Conservation (phyloP, 2,113 vertebrate genomes). For the Sinocyclocheilus grahami region DNA sequence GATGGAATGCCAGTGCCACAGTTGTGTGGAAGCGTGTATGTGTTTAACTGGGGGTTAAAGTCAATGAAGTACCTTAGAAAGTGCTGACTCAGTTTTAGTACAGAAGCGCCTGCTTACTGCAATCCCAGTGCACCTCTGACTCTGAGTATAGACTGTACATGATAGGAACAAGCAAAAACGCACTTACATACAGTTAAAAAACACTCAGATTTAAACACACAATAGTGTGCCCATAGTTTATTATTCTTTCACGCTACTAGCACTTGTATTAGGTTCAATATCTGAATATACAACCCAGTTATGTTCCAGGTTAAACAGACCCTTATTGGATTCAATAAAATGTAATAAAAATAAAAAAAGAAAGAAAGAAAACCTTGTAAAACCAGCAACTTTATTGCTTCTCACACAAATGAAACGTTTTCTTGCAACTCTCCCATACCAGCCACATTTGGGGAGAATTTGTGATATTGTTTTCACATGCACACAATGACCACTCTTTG, state of each 20-base stretch:
- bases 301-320: not conserved
- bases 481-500: no score
- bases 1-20: slow-evolving; percentile 23
- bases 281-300: not conserved
- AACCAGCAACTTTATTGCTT: no score
- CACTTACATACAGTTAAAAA: not conserved
- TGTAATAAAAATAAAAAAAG: no score
- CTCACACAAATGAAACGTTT: no score
- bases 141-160: not conserved
- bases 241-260: not conserved
- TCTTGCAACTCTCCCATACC: no score
- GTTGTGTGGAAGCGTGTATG: slow-evolving; percentile 34
- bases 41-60: slow-evolving; percentile 27
- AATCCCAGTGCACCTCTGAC: not conserved
- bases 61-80: slow-evolving; percentile 29
- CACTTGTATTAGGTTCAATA: not conserved
- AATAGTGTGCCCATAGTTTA: not conserved
- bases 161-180: not conserved
- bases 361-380: no score
- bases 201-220: not conserved
- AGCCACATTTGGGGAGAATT: no score
- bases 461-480: no score
- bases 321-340: not conserved
- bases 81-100: slow-evolving; percentile 30
- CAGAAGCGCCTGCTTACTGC: slow-evolving; percentile 26